Percentiles rank a stretch among this genome's conserved stretches.
These are phyloP conservation scores for Lagopus muta DNA, from an alignment of 2,113 vertebrate species.

Conservation along the genomic window DNA sequence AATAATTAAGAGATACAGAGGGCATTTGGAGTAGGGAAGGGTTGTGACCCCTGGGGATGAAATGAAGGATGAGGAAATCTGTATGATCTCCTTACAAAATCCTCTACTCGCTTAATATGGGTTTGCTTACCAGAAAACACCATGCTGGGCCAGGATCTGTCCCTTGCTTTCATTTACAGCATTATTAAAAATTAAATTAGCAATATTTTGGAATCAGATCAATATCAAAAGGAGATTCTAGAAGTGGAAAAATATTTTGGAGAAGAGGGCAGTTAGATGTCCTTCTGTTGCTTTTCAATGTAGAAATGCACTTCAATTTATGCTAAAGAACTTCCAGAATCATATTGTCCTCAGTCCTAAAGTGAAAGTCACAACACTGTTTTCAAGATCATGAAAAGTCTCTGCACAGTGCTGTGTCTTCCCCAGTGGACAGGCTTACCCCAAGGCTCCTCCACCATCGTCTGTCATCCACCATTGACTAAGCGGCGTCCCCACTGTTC, in stretches of 20 bases:
- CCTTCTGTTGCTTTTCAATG: background rate
- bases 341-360: background rate
- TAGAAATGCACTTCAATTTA: background rate
- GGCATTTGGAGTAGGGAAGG: background rate
- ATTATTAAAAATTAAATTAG: background rate
- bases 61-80: background rate
- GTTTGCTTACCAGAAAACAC: background rate
- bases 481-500: background rate
- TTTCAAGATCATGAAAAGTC: background rate
- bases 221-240: background rate
- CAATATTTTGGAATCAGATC: background rate
- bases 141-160: background rate
- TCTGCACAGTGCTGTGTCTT: background rate
- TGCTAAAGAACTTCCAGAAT: background rate
- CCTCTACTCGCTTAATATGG: fast-evolving
- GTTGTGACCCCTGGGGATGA: background rate
- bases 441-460: background rate
- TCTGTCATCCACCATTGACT: background rate
- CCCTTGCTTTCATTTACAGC: background rate
- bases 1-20: background rate
- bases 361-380: background rate
- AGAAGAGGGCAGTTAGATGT: background rate
- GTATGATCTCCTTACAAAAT: background rate
- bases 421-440: background rate
- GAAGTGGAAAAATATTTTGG: background rate